phyloP scores from a whole-genome alignment of 37 sponge, comb jelly and placozoan species.

The Axinella damicornis region DNA sequence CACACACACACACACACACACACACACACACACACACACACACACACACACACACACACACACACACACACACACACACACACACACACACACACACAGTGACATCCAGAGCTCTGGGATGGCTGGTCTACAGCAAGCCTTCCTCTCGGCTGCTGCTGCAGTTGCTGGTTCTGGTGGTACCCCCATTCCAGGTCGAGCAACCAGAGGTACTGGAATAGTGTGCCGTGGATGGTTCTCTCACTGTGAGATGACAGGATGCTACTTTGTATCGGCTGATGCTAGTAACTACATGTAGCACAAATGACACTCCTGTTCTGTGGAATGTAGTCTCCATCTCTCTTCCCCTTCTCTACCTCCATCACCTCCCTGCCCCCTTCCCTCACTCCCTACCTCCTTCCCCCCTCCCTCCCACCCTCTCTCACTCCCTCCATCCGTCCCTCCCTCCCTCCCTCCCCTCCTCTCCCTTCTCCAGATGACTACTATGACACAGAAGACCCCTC shows the following conservation, averaged over 20 bases:
- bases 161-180: no score
- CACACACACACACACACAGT: no score
- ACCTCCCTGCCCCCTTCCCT: background rate
- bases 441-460: conserved; percentile 20
- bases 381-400: background rate
- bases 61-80: no score
- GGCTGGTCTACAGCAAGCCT: no score
- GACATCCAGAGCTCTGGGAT: no score
- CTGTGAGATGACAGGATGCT: background rate
- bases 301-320: no score
- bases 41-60: background rate
- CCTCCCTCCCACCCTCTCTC: no score
- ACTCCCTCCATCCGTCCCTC: background rate
- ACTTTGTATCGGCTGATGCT: no score
- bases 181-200: conserved; percentile 8
- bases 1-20: no score
- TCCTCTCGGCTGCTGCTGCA: background rate
- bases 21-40: background rate
- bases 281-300: no score
- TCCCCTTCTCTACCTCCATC: conserved; percentile 22
- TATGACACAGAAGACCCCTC: conserved; percentile 86
- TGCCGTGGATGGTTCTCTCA: background rate
- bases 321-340: background rate
- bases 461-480: conserved; percentile 54
- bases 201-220: conserved; percentile 16